Base-by-base conservation (phyloP, 1,140 invertebrate species). In the Drosophila orena region DNA sequence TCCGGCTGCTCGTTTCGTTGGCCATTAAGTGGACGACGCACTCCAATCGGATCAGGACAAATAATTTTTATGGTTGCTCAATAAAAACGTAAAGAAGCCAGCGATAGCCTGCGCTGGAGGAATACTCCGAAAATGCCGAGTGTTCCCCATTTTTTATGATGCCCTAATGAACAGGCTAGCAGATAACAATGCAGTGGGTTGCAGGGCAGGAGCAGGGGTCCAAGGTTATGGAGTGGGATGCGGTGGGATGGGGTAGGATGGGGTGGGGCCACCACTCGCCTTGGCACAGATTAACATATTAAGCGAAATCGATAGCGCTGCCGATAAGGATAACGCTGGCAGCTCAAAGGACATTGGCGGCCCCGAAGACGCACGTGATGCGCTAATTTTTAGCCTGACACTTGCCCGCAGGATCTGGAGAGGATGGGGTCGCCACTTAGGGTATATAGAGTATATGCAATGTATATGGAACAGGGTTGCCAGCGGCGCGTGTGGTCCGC, bases 361-460 rank as follows among this genome's bases (percentile, higher is more conserved):
- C 79, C 68, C 72, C 30, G 66, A 52, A 65, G 66, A 30, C 49
- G 88, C 89, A 91, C 89, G 89, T 91, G 89, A 91, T 91, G 90
- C 89, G 90, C 90, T 91, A 91, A 91, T 91, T 91, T 84, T 83
- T 71, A 81, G 85, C 79, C 55, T 80, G 84, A 71, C 84, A 89
- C 84, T 89, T 88, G 79, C 81, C 81, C 66, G 68, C 75, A 83
- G 75, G 57, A 72, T 42, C 68, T 54, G 12, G 14, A 30, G 47
- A 24, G n/a, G 65, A 59, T 47, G 57, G 47, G 20, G 65, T 49
- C 10, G 27, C 4, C 24, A 30, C 47, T 22, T 42, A 59, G 30
- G n/a, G n/a, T n/a, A n/a, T n/a, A 42, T 11, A 59, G 59, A 56
- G 20, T 35, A 43, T 38, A 12, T 4, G 3, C 3, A 4, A 24